These are phyloP conservation scores for Haliaeetus leucogaster DNA, from an alignment of 2,113 vertebrate genomes.

Conservation along the genomic window DNA sequence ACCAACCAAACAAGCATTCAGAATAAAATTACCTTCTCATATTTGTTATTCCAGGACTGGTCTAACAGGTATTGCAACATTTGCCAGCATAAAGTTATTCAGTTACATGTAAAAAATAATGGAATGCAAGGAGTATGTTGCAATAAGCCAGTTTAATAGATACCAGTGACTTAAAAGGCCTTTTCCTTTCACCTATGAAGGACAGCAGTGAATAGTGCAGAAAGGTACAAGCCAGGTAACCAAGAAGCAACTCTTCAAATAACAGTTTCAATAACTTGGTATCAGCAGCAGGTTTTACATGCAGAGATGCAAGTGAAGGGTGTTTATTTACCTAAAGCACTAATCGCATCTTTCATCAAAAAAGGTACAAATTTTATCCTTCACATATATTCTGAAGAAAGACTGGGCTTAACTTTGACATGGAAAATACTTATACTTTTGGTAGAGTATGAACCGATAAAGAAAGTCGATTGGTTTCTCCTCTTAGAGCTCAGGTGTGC, in stretches of 20 bases:
- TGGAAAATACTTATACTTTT: background rate
- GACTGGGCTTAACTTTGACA: background rate
- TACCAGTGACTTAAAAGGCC: background rate
- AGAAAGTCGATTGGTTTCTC: background rate
- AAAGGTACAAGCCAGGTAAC: background rate
- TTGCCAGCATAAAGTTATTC: conserved; percentile 56
- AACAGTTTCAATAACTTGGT: background rate
- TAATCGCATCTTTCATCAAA: background rate
- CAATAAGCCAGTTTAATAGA: conserved; percentile 30
- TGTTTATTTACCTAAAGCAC: background rate
- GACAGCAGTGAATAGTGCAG: background rate
- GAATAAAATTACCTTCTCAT: conserved; percentile 41
- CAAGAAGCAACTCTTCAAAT: background rate
- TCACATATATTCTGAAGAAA: background rate
- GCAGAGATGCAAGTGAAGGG: background rate
- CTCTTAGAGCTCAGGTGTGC: background rate
- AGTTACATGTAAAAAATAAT: conserved; percentile 55
- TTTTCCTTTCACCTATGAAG: conserved; percentile 32
- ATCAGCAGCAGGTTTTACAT: background rate
- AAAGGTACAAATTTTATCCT: background rate
- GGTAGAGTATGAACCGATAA: background rate
- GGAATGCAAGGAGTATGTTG: conserved; percentile 37
- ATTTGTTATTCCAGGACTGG: conserved; percentile 54
- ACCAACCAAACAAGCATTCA: conserved; percentile 34
- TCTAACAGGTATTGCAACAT: conserved; percentile 52